phyloP scores from a whole-genome alignment of 1,140 invertebrate genomes.

The Drosophila prosaltans region DNA sequence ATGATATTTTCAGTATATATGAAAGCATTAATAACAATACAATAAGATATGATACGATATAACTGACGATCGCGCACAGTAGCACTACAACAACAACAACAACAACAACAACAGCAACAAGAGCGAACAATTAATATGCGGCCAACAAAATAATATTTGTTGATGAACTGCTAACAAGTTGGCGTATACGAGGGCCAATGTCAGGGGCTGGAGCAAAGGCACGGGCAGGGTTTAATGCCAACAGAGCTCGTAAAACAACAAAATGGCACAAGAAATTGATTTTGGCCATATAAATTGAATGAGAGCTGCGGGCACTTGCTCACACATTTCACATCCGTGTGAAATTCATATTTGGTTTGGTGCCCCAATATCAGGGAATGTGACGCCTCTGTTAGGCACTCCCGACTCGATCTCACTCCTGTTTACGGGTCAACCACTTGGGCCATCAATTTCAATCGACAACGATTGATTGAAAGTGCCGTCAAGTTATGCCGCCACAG shows the following conservation, averaged over 20 bases:
- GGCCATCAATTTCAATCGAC: slow-evolving; percentile 65
- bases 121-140: slow-evolving; percentile 70
- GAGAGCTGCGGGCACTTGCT: slow-evolving; percentile 47
- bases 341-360: background rate
- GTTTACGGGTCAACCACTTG: slow-evolving; percentile 26
- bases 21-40: slow-evolving; percentile 63
- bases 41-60: slow-evolving; percentile 33
- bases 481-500: slow-evolving; percentile 45
- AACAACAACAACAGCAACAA: slow-evolving; percentile 35
- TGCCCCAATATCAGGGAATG: slow-evolving; percentile 36
- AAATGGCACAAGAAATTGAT: slow-evolving; percentile 70
- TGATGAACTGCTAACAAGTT: slow-evolving; percentile 75
- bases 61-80: slow-evolving; percentile 50
- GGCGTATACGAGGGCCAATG: slow-evolving; percentile 19
- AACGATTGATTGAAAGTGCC: slow-evolving; percentile 65
- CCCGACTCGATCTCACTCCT: slow-evolving; percentile 25
- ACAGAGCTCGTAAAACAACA: slow-evolving; percentile 59
- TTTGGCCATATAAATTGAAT: slow-evolving; percentile 67
- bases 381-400: slow-evolving; percentile 19
- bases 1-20: slow-evolving; percentile 47
- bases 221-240: slow-evolving; percentile 1
- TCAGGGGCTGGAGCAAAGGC: background rate
- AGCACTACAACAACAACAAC: slow-evolving; percentile 37
- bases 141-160: slow-evolving; percentile 54
- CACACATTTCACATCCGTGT: slow-evolving; percentile 43